Evolutionary conservation across 1,140 invertebrate species (phyloP), one percentile per base, ranked within the genome.

Genomic region (Cyphomyrmex costatus): DNA sequence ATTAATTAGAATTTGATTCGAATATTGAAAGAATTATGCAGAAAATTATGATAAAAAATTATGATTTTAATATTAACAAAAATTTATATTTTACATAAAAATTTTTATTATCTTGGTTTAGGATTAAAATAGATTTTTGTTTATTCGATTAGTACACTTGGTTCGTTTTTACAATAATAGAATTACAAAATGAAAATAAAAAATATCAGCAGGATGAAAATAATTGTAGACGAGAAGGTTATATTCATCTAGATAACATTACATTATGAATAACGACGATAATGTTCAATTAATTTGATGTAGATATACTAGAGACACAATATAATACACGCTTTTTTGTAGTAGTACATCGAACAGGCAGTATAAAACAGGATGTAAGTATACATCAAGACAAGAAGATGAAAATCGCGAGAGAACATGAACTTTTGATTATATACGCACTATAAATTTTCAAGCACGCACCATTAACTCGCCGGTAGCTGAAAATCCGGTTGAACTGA

Each of bases 401-500:
- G 53, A 58, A 33, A 82, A 33, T 24, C 24, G 8, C 14, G 46
- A 49, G 46, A 49, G 42, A 86, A 83, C 60, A 53, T 36, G 66
- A 36, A 73, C 24, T 83, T 82, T 82, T 77, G 65, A 86, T 86
- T 86, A 78, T 86, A 78, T 77, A 79, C 56, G 65, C 66, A 30
- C 71, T 65, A 60, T 58, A 78, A 85, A 85, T 87, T 85, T 82
- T 53, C 56, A 60, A 61, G 27, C 70, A 78, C 79, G 84, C 58
- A 49, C 66, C 77, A 86, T 88, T 86, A 86, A 86, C 51, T 60
- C 53, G 33, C 16, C 30, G 66, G 79, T 85, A 66, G 80, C 66
- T 58, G 51, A 70, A 63, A 73, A 70, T 58, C 27, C 12, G 49
- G 33, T 33, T 63, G 58, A 33, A 88, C 88, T 73, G 86, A 88